Evolutionary conservation across 2,113 vertebrate genomes (phyloP).

Genomic region (Neogale vison): DNA sequence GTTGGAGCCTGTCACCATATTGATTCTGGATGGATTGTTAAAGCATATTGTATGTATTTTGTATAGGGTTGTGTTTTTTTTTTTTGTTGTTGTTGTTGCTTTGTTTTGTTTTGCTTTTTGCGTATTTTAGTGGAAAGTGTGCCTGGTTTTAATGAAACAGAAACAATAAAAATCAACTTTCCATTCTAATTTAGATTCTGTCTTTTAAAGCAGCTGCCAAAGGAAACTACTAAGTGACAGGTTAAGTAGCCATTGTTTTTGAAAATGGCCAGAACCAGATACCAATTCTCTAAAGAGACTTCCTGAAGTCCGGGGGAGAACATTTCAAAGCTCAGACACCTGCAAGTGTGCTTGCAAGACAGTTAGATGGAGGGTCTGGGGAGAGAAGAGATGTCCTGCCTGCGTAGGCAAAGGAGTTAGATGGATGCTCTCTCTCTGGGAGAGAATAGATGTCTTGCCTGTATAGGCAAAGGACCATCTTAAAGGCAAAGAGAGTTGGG

Average conservation of each 20-base stretch:
- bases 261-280: background rate
- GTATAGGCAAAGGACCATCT: background rate
- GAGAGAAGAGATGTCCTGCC: background rate
- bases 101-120: background rate
- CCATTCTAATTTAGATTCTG: background rate
- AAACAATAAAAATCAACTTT: constrained; percentile 46
- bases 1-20: background rate
- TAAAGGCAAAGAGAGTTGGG: background rate
- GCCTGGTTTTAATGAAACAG: constrained; percentile 31
- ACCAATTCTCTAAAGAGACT: background rate
- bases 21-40: constrained; percentile 21
- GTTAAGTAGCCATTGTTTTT: background rate
- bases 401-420: background rate
- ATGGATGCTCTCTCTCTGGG: background rate
- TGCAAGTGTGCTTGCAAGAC: no score
- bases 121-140: constrained; percentile 12
- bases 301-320: background rate
- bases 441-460: background rate
- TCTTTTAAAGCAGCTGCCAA: constrained; percentile 23
- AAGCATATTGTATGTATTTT: background rate
- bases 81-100: no score
- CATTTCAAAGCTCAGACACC: background rate
- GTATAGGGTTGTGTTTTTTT: background rate
- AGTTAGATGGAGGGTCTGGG: background rate
- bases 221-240: background rate